A percentile compares a stretch with the other conserved stretches of the same genome.
Evolutionary conservation across 2,888 invertebrate genomes (phyloP).

Genomic region (Tricholauxania praeusta): DNA sequence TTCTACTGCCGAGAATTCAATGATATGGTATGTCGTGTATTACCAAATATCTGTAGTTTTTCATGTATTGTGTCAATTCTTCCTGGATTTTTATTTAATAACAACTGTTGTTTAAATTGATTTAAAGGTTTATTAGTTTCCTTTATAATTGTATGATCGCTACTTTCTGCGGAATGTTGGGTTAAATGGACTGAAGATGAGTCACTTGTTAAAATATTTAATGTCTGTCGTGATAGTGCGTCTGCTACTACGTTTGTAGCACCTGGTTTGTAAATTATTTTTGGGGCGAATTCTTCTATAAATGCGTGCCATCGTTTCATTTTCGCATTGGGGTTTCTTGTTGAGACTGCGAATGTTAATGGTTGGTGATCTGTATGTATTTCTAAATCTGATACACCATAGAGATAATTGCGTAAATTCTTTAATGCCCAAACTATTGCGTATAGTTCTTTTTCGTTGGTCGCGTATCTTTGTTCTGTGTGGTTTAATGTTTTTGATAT

Average conservation of each 20-base stretch:
- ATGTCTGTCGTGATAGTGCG: too few relatives aligned
- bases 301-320: conserved; percentile 25
- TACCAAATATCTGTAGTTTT: too few relatives aligned
- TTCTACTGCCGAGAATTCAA: too few relatives aligned
- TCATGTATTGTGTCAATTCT: neutral
- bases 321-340: too few relatives aligned
- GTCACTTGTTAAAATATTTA: neutral
- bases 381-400: too few relatives aligned
- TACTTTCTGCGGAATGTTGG: conserved; percentile 13
- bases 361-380: too few relatives aligned
- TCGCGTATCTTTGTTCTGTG: neutral
- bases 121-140: conserved; percentile 24
- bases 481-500: neutral
- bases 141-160: conserved; percentile 27
- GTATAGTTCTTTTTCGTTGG: neutral
- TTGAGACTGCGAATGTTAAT: too few relatives aligned
- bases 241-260: neutral
- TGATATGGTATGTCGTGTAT: too few relatives aligned
- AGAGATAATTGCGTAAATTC: too few relatives aligned
- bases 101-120: conserved; percentile 35
- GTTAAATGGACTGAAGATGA: neutral
- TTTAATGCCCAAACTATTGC: too few relatives aligned
- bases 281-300: too few relatives aligned
- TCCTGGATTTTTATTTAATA: conserved; percentile 14
- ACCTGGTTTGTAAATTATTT: conserved; percentile 22